These are phyloP conservation scores for Podiceps cristatus DNA, from an alignment of 2,113 vertebrate genomes.

Conservation along the genomic window DNA sequence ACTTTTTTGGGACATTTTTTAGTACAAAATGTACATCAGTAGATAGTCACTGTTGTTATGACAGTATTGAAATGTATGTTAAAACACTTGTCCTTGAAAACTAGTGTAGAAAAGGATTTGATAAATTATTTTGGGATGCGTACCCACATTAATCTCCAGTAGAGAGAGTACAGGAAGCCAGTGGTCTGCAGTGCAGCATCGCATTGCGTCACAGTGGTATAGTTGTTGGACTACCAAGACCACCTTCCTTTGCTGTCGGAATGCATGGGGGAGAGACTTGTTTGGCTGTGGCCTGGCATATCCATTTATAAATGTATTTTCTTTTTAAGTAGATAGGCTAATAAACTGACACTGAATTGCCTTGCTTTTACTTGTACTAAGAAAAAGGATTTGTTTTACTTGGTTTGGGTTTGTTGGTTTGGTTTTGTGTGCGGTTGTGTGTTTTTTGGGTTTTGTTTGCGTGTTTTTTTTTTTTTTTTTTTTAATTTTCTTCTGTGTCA, in stretches of 20 bases:
- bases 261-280: no score
- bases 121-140: background rate
- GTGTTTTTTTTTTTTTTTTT: background rate
- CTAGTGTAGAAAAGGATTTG: background rate
- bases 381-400: background rate
- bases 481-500: background rate
- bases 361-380: background rate
- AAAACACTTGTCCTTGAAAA: background rate
- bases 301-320: background rate
- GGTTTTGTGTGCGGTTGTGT: no score
- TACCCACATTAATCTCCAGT: background rate
- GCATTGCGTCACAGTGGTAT: background rate
- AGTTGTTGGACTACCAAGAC: background rate
- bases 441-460: no score
- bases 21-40: fast-evolving
- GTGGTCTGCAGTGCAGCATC: background rate
- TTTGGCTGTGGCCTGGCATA: background rate
- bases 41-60: fast-evolving
- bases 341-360: background rate
- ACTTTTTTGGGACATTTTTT: background rate
- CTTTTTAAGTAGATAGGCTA: background rate
- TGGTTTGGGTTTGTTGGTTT: no score
- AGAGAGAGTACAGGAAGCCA: background rate
- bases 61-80: background rate
- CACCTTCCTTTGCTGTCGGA: background rate